phyloP scores from a whole-genome alignment of 2,888 invertebrate genomes.

The Tetranychus truncatus region DNA sequence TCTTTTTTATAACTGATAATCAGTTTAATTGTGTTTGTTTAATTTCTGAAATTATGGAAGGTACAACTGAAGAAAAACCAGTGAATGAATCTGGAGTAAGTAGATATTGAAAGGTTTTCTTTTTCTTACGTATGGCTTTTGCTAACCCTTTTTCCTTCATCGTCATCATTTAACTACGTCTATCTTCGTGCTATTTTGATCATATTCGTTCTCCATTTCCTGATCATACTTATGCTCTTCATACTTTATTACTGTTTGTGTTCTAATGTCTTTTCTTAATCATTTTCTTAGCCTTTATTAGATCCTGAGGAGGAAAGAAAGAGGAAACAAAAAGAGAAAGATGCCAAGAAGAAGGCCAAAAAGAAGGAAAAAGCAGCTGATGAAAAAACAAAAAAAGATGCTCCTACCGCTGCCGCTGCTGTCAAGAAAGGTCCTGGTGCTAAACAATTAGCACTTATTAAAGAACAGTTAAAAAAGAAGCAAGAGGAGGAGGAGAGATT shows the following conservation, averaged over 20 bases:
- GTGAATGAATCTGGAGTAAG: neutral
- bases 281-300: neutral
- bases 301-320: constrained; percentile 7
- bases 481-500: constrained; percentile 44
- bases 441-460: constrained; percentile 57
- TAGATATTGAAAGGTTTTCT: neutral
- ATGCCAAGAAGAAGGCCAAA: neutral
- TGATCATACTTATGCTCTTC: neutral
- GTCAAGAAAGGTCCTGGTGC: constrained; percentile 16
- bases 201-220: too few species aligned
- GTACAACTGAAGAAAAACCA: neutral
- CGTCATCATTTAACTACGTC: neutral
- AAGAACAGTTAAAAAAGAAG: constrained; percentile 48
- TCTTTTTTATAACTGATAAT: too few species aligned
- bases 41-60: neutral
- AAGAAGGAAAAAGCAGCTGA: constrained; percentile 30
- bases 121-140: neutral
- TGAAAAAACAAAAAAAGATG: constrained; percentile 39
- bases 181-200: too few species aligned
- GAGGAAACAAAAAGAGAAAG: constrained; percentile 4
- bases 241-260: neutral
- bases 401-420: neutral
- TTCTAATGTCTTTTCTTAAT: neutral
- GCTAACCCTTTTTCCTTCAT: neutral
- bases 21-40: too few species aligned